These are phyloP conservation scores for Rhizomys pruinosus DNA, from an alignment of 2,113 vertebrate species.

Conservation along the genomic window DNA sequence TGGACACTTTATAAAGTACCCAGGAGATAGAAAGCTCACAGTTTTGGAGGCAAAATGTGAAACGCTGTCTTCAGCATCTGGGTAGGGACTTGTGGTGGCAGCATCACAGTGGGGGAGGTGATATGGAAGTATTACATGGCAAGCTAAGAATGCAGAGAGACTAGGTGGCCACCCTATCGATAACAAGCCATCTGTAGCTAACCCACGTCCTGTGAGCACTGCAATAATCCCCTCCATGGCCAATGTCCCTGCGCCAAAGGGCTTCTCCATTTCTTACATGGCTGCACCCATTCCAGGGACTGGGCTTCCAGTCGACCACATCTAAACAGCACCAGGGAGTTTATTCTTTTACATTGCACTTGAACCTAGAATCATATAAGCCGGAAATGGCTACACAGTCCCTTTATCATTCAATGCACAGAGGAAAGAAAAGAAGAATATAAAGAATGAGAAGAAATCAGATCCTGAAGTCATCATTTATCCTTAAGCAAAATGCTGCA, in stretches of 20 bases:
- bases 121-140: background rate
- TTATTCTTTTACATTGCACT: background rate
- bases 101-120: background rate
- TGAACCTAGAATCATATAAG: constrained; percentile 1
- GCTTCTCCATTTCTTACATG: background rate
- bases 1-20: too few species aligned
- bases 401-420: background rate
- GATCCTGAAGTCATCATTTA: background rate
- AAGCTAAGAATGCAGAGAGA: background rate
- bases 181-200: background rate
- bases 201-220: background rate
- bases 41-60: background rate
- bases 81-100: background rate
- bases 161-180: background rate
- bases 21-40: background rate
- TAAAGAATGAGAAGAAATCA: background rate
- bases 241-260: background rate
- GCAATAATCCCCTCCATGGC: background rate
- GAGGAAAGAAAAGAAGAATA: background rate
- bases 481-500: background rate
- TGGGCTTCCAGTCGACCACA: background rate
- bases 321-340: background rate
- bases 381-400: background rate
- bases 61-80: background rate
- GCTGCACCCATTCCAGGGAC: background rate